Evolutionary conservation across 2,888 invertebrate species (phyloP), one percentile per base, ranked within the genome.

Genomic region (Galerucella pusilla): DNA sequence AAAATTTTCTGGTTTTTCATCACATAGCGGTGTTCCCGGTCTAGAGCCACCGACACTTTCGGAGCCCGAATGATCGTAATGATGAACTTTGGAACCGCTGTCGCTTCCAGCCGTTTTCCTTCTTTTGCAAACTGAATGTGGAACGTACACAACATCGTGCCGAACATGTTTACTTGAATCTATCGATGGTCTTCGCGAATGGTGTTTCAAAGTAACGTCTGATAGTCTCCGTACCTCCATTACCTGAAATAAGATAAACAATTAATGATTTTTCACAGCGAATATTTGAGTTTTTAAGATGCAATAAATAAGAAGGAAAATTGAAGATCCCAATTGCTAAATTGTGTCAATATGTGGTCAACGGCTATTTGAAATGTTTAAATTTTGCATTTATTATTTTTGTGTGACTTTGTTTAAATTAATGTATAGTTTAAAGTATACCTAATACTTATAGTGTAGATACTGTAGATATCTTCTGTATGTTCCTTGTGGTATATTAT

Each of bases 11-110:
- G 94, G 94, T 67, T 93, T 88, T 85, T 96, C 96, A 87, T 96
- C 95, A 83, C 94, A 94, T 72, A 96, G 88, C 2, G 96, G 96
- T 14, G 96, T 96, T 66, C 96, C 96, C 2, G 96, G 95, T 74
- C 96, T 90, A 12, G 95, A 95, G 77, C 94, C 94, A 64, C 91
- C 91, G 71, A 91, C 89, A 83, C 91, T 91, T 80, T 91, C 91
- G 52, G 90, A 90, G 73, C 91, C 91, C 73, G 90, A 90, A 79
- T 89, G 88, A 80, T 90, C 90, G 81, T 90, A 90, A 84, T 90
- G 90, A 80, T 90, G 90, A 59, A 81, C 80, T 75, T 80, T 80
- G 68, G 83, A 80, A 46, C 77, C 78, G 57, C 72, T 73, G 86
- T 85, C 84, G 80, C 88, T 86, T 11, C 87, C 87, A 16, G 83